Evolutionary conservation across 2,888 invertebrate genomes (phyloP).

Genomic region (Deilephila elpenor): DNA sequence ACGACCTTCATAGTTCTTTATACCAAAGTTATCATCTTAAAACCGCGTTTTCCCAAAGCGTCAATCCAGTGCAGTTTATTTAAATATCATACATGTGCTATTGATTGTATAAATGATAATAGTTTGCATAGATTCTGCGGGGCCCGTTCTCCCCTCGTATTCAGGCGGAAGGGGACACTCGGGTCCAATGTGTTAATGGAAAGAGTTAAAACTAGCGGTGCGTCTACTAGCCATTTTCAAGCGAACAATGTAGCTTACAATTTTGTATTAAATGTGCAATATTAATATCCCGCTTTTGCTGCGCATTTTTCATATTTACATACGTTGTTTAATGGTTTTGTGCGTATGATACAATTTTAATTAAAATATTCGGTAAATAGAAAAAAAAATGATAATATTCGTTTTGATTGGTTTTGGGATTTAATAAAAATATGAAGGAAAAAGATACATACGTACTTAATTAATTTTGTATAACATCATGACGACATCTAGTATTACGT

Average conservation of each 20-base stretch:
- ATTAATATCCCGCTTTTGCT: background rate
- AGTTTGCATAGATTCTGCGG: constrained; percentile 9
- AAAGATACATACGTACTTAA: no score
- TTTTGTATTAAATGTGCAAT: background rate
- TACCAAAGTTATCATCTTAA: no score
- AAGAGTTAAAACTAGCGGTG: constrained; percentile 21
- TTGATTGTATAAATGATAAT: background rate
- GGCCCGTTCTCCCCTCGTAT: constrained; percentile 13
- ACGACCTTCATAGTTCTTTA: no score
- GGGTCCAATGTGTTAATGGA: constrained; percentile 17
- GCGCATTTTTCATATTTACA: background rate
- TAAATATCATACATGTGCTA: no score
- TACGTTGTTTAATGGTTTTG: background rate
- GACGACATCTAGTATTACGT: background rate
- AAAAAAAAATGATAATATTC: no score
- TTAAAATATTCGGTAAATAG: no score
- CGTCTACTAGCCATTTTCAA: constrained; percentile 6
- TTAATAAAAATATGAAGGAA: no score
- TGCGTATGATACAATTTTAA: no score
- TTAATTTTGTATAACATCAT: no score
- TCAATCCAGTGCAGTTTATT: no score
- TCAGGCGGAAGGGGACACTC: constrained; percentile 23
- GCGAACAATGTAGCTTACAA: background rate
- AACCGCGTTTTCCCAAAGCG: no score
- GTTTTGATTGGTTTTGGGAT: no score